A percentile compares a stretch with the other conserved stretches of the same genome.
Evolutionary conservation across 2,797 vertebrate species (phyloP).

Genomic region (Hafferia zeledoni): DNA sequence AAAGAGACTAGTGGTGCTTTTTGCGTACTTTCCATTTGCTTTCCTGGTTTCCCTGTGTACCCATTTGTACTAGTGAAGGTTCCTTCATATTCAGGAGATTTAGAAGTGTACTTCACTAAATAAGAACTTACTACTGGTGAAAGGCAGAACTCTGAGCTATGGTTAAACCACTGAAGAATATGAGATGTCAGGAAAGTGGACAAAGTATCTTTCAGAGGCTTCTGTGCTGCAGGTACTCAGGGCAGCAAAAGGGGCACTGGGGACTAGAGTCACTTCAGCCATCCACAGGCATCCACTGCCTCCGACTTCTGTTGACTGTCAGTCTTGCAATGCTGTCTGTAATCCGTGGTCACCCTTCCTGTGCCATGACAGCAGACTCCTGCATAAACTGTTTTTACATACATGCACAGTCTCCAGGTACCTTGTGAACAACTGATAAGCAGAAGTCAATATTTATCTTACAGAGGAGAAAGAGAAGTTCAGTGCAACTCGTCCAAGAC

Average conservation of each 20-base stretch:
- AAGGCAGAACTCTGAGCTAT: not conserved
- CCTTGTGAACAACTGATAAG: not conserved
- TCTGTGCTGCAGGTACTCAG: not conserved
- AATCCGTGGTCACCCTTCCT: not conserved
- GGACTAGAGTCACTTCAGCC: not conserved
- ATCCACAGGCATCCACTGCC: not conserved
- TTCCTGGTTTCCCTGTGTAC: not conserved
- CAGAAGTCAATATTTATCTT: not conserved
- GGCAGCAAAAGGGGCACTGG: not conserved
- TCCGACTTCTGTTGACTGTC: not conserved
- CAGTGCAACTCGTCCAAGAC: not conserved
- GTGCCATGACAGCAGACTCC: not conserved
- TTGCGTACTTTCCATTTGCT: not conserved
- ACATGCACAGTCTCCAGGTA: not conserved
- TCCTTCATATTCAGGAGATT: not conserved
- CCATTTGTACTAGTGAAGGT: not conserved
- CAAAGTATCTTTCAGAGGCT: not conserved
- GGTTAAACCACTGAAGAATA: not conserved
- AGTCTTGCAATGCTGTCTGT: not conserved
- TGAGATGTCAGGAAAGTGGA: not conserved
- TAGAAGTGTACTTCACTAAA: not conserved
- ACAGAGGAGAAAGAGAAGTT: not conserved
- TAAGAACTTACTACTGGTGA: not conserved
- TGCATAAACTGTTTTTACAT: not conserved
- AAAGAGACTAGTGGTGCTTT: not conserved